phyloP scores from a whole-genome alignment of 2,888 invertebrate genomes.

The Phyto melanocephala region DNA sequence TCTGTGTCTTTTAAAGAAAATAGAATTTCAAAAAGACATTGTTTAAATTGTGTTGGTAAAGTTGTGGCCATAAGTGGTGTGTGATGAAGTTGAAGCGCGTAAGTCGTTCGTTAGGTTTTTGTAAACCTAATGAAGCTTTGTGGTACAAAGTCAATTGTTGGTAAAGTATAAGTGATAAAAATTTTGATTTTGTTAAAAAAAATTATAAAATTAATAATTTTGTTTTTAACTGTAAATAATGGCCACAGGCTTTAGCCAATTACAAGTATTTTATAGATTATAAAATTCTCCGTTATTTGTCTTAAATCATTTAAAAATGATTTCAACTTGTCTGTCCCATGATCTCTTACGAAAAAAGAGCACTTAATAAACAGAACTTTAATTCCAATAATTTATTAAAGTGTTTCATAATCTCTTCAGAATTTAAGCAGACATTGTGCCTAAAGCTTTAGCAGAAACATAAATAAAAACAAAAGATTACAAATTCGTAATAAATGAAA shows the following conservation, averaged over 20 bases:
- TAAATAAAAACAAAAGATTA: background rate
- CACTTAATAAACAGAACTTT: background rate
- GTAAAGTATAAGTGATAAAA: too few species aligned
- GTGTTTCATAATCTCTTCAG: background rate
- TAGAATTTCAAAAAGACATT: conserved; percentile 29
- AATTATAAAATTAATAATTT: too few species aligned
- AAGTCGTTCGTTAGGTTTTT: background rate
- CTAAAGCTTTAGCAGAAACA: background rate
- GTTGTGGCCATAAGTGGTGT: background rate
- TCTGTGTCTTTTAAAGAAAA: conserved; percentile 11
- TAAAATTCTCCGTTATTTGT: background rate
- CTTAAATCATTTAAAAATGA: background rate
- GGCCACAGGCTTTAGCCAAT: background rate
- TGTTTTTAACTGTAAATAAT: background rate
- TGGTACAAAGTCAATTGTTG: background rate
- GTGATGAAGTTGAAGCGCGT: background rate
- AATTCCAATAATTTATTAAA: background rate
- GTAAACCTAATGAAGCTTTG: background rate
- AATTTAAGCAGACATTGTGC: background rate
- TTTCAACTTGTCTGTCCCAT: background rate
- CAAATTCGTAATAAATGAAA: background rate
- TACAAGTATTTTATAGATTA: background rate
- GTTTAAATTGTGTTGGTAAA: conserved; percentile 24
- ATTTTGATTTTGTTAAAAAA: too few species aligned
- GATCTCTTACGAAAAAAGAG: background rate